Conservation (phyloP, 2,888 invertebrate species). For the Metacarcinus magister region DNA sequence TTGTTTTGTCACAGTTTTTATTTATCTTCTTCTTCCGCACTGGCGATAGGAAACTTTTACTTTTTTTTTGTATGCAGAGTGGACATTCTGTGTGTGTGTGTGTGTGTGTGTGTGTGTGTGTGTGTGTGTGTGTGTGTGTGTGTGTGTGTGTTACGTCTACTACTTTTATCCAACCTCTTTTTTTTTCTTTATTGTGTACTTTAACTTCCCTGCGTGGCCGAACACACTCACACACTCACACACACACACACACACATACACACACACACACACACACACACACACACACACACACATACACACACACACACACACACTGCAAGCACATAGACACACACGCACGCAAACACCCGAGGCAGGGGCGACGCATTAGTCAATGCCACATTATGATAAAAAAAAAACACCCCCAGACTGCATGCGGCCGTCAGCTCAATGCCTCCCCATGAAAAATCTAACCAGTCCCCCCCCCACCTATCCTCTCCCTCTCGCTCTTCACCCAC, state of each 20-base stretch:
- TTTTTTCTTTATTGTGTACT: background rate
- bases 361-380: slow-evolving; percentile 47
- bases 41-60: background rate
- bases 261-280: slow-evolving; percentile 49
- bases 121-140: slow-evolving; percentile 48
- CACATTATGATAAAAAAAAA: slow-evolving; percentile 65
- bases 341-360: slow-evolving; percentile 42
- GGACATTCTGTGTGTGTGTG: background rate
- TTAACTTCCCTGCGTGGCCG: background rate
- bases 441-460: slow-evolving; percentile 36
- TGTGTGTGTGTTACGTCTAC: slow-evolving; percentile 4
- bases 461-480: background rate
- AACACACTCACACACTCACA: too few relatives aligned
- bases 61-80: background rate
- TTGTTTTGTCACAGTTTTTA: background rate
- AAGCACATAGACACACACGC: slow-evolving; percentile 50
- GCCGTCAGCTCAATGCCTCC: slow-evolving; percentile 44
- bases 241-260: too few relatives aligned
- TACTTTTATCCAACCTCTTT: background rate
- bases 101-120: slow-evolving; percentile 5
- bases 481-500: slow-evolving; percentile 18
- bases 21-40: background rate
- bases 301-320: slow-evolving; percentile 22
- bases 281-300: slow-evolving; percentile 50
- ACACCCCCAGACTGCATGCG: slow-evolving; percentile 46